These are phyloP conservation scores for Lydus trimaculatus DNA, from an alignment of 2,888 invertebrate genomes.

Conservation along the genomic window DNA sequence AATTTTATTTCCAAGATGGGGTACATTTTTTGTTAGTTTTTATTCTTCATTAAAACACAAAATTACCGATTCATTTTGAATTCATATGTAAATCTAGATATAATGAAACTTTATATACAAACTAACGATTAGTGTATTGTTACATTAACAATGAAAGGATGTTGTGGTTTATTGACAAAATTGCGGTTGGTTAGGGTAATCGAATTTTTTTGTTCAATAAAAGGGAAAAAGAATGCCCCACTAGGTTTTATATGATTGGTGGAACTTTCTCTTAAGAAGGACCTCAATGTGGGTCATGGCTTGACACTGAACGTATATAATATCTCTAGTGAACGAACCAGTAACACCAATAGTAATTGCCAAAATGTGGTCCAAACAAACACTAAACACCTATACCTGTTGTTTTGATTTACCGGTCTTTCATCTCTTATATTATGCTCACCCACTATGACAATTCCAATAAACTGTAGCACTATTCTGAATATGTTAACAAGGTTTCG, in stretches of 20 bases:
- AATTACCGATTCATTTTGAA: too few species aligned
- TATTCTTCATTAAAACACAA: too few species aligned
- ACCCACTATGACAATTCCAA: slow-evolving; percentile 6
- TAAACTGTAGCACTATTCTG: not conserved
- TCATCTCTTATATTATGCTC: not conserved
- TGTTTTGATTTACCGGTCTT: slow-evolving; percentile 2
- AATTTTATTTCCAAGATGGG: too few species aligned
- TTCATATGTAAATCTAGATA: not conserved
- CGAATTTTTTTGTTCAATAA: slow-evolving; percentile 31
- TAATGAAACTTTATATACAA: not conserved
- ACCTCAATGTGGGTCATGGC: slow-evolving; percentile 29
- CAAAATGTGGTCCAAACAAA: slow-evolving; percentile 32
- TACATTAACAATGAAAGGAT: not conserved
- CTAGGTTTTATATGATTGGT: slow-evolving; percentile 30
- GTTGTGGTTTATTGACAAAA: not conserved
- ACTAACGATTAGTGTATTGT: not conserved
- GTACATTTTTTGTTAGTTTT: too few species aligned
- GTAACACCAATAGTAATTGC: slow-evolving; percentile 32
- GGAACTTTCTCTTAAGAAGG: slow-evolving; percentile 34
- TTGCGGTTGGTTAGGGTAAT: slow-evolving; percentile 19
- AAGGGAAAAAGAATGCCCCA: slow-evolving; percentile 37
- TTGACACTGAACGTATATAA: slow-evolving; percentile 28
- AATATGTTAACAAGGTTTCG: not conserved
- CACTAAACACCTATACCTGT: slow-evolving; percentile 21
- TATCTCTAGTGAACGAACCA: slow-evolving; percentile 23